These are phyloP conservation scores for Chrysopa pallens DNA, from an alignment of 1,140 invertebrate genomes.

Conservation along the genomic window DNA sequence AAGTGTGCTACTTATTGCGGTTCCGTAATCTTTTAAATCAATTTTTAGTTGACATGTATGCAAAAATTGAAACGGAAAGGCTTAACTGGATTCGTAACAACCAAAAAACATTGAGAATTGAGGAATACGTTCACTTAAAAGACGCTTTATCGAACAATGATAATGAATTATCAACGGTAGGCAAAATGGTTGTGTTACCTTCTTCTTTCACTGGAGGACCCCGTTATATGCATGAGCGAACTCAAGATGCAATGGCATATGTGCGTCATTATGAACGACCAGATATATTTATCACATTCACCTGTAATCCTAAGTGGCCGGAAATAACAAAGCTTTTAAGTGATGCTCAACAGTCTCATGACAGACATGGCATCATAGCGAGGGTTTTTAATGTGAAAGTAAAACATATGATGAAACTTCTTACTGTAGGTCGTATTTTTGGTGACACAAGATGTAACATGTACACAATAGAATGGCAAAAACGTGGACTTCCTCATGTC, in stretches of 20 bases:
- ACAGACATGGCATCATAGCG: slow-evolving; percentile 19
- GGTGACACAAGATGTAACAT: slow-evolving; percentile 21
- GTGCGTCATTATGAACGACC: slow-evolving; percentile 22
- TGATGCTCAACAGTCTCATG: slow-evolving; percentile 14
- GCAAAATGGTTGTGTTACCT: slow-evolving; percentile 22
- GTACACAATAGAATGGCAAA: slow-evolving; percentile 31
- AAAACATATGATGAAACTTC: slow-evolving; percentile 23
- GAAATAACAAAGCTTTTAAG: slow-evolving; percentile 18
- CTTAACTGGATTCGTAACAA: slow-evolving; percentile 21
- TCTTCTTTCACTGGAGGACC: slow-evolving; percentile 22
- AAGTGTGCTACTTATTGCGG: slow-evolving; percentile 3
- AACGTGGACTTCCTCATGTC: slow-evolving; percentile 27
- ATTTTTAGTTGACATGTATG: slow-evolving; percentile 28
- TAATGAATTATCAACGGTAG: slow-evolving; percentile 12
- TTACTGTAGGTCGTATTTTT: slow-evolving; percentile 19
- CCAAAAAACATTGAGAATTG: slow-evolving; percentile 25
- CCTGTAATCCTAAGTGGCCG: slow-evolving; percentile 28
- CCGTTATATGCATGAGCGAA: slow-evolving; percentile 25
- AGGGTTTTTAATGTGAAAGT: slow-evolving; percentile 30
- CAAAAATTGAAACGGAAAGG: slow-evolving; percentile 27
- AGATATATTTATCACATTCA: slow-evolving; percentile 22
- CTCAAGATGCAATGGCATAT: slow-evolving; percentile 29
- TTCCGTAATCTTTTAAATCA: slow-evolving; percentile 15
- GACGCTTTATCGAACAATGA: slow-evolving; percentile 9
- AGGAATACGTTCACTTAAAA: slow-evolving; percentile 25